Evolutionary conservation across 1,140 invertebrate genomes (phyloP).

Genomic region (Protaetia brevitarsis): DNA sequence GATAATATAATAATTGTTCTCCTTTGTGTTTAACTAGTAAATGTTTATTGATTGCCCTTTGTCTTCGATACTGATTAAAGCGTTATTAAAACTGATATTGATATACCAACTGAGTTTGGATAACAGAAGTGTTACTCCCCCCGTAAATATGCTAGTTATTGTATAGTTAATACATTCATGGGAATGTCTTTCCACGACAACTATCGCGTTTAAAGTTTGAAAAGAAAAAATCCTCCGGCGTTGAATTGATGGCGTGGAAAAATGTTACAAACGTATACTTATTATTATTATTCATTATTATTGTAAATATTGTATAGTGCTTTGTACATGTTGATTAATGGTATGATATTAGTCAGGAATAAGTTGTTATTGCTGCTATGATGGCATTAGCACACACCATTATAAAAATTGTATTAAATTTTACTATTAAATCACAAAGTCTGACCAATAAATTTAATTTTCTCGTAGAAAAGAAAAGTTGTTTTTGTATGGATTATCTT

Average conservation of each 20-base stretch:
- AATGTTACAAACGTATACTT: slow-evolving; percentile 24
- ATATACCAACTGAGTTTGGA: too few species aligned
- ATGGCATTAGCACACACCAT: slow-evolving; percentile 39
- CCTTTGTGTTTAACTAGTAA: neutral
- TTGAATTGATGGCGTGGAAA: slow-evolving; percentile 30
- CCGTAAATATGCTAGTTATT: neutral
- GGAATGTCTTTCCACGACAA: slow-evolving; percentile 20
- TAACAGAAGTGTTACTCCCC: neutral
- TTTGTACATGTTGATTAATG: slow-evolving; percentile 44
- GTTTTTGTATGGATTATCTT: neutral
- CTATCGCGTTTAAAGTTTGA: neutral
- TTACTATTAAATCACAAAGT: slow-evolving; percentile 42
- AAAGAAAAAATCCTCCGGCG: too few species aligned
- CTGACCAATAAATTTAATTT: slow-evolving; percentile 41
- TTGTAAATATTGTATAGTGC: slow-evolving; percentile 45
- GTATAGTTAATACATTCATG: slow-evolving; percentile 26
- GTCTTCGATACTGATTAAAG: neutral
- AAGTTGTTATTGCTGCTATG: slow-evolving; percentile 41
- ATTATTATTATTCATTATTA: slow-evolving; percentile 24
- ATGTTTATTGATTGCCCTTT: slow-evolving; percentile 5
- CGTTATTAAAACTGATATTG: neutral
- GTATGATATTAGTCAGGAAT: slow-evolving; percentile 39
- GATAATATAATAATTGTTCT: too few species aligned
- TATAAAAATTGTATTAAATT: slow-evolving; percentile 42
- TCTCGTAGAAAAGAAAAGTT: slow-evolving; percentile 29